A percentile compares a stretch with the other conserved stretches of the same genome.
These are phyloP conservation scores for Alentia gelatinosa DNA, from an alignment of 2,888 invertebrate species.

Conservation along the genomic window DNA sequence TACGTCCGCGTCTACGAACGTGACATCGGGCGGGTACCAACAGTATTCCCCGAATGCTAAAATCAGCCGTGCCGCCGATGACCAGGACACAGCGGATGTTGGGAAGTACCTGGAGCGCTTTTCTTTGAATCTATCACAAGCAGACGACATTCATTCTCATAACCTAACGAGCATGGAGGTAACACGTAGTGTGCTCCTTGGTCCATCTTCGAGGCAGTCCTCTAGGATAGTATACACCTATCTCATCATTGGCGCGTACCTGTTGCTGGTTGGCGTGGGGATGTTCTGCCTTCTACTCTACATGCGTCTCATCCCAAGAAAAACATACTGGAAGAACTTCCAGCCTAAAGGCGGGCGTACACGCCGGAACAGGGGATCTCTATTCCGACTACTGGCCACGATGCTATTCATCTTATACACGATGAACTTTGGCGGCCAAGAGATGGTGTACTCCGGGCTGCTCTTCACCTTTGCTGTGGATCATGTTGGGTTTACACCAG, in stretches of 20 bases:
- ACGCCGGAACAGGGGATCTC: not conserved
- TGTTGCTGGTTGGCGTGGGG: not conserved
- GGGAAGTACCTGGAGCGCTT: not conserved
- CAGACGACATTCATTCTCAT: not conserved
- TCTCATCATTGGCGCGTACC: slow-evolving; percentile 41
- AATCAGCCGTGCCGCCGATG: not conserved
- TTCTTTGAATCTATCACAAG: not conserved
- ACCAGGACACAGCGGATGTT: not conserved
- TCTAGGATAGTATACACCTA: slow-evolving; percentile 33
- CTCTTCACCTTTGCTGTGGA: slow-evolving; percentile 46
- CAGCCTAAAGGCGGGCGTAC: not conserved
- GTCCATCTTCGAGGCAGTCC: not conserved
- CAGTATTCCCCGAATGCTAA: not conserved
- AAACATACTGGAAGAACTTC: not conserved
- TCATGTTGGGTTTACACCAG: not conserved
- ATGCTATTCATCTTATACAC: slow-evolving; percentile 24
- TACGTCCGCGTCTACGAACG: not conserved
- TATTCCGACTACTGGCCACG: slow-evolving; percentile 9
- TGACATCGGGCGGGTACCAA: not conserved
- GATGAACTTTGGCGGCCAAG: slow-evolving; percentile 37
- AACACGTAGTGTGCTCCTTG: not conserved
- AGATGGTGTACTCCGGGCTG: slow-evolving; percentile 38
- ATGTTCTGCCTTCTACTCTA: not conserved
- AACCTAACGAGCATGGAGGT: not conserved
- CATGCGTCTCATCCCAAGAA: not conserved